Evolutionary conservation across 2,888 invertebrate genomes (phyloP).

Genomic region (Tinea semifulvella): DNA sequence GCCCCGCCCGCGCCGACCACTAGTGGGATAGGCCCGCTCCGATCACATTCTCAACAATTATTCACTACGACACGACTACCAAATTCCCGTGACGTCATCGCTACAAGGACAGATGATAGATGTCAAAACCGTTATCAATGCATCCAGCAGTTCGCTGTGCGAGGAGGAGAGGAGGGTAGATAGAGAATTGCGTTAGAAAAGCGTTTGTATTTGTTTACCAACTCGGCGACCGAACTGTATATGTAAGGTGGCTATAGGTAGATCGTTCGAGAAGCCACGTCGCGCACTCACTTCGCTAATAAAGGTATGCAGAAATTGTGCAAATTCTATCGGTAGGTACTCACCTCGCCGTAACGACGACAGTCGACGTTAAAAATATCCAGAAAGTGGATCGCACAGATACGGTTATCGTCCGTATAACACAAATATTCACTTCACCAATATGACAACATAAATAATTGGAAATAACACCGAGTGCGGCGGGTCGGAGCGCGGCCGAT

Average conservation of each 20-base stretch:
- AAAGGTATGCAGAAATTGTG: conserved; percentile 16
- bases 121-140: conserved; percentile 1
- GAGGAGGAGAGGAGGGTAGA: background rate
- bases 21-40: conserved; percentile 41
- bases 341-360: conserved; percentile 17
- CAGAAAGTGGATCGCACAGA: conserved; percentile 59
- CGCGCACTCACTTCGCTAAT: too few species aligned
- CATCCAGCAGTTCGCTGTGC: background rate
- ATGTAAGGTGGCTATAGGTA: background rate
- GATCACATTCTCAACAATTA: conserved; percentile 4
- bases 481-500: conserved; percentile 37
- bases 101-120: conserved; percentile 10
- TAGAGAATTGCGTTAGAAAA: background rate
- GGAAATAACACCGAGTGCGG: conserved; percentile 42
- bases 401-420: conserved; percentile 63
- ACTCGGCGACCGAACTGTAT: too few species aligned
- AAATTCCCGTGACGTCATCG: conserved; percentile 33
- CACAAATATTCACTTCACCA: conserved; percentile 65
- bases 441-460: conserved; percentile 66
- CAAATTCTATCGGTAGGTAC: conserved; percentile 10
- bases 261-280: conserved; percentile 41
- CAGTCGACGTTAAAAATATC: conserved; percentile 55
- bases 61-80: background rate
- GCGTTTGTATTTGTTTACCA: background rate
- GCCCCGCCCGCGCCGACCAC: conserved; percentile 36